Conservation (phyloP, 2,888 invertebrate genomes). For the Ichneumoninae sp. region DNA sequence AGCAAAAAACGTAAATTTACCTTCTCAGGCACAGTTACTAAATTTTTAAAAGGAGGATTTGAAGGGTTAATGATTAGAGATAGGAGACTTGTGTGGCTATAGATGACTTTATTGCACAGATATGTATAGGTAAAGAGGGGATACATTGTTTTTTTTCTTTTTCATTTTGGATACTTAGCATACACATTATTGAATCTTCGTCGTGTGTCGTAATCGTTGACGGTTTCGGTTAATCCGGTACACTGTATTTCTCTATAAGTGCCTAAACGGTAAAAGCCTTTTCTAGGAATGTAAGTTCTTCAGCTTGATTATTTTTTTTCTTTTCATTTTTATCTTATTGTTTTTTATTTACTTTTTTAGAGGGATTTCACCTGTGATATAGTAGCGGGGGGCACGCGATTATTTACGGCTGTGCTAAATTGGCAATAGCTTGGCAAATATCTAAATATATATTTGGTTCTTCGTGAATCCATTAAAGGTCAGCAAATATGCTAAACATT, state of each 20-base stretch:
- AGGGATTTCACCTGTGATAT: slow-evolving; percentile 13
- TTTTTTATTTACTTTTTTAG: slow-evolving; percentile 6
- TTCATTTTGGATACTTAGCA: slow-evolving; percentile 70
- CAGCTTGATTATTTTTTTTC: slow-evolving; percentile 32
- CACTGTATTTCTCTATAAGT: slow-evolving; percentile 65
- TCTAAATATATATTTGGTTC: slow-evolving; percentile 74
- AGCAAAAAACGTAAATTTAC: background rate
- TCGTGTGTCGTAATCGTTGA: slow-evolving; percentile 69
- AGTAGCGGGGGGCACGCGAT: slow-evolving; percentile 48
- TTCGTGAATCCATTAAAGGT: slow-evolving; percentile 40
- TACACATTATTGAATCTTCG: slow-evolving; percentile 69
- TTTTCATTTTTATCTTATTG: slow-evolving; percentile 13
- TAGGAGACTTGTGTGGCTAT: slow-evolving; percentile 52
- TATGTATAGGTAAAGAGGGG: slow-evolving; percentile 79
- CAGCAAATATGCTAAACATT: slow-evolving; percentile 65
- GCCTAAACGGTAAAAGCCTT: slow-evolving; percentile 56
- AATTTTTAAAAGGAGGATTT: background rate
- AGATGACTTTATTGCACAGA: slow-evolving; percentile 81
- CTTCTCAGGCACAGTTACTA: no score
- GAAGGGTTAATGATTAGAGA: background rate
- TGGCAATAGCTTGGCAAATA: slow-evolving; percentile 70
- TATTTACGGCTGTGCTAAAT: slow-evolving; percentile 58
- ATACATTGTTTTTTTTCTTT: slow-evolving; percentile 64
- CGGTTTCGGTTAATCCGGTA: slow-evolving; percentile 45
- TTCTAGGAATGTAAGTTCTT: slow-evolving; percentile 43